Evolutionary conservation across 2,113 vertebrate species (phyloP).

Genomic region (Brienomyrus longianalis): DNA sequence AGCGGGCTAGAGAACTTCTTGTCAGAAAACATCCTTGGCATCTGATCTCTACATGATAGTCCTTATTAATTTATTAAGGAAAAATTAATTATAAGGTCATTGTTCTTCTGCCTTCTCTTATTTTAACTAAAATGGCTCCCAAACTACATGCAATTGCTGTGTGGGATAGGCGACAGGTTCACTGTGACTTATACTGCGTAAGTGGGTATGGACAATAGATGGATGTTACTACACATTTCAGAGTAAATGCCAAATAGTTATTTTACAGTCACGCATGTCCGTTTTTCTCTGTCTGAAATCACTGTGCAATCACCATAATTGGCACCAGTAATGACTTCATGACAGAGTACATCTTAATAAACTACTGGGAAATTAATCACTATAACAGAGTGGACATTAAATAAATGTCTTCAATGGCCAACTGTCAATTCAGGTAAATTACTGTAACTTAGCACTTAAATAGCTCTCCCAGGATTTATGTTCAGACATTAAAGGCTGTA

Average conservation of each 20-base stretch:
- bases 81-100: not conserved
- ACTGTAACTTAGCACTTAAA: not conserved
- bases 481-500: not conserved
- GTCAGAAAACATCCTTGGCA: not conserved
- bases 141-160: not conserved
- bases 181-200: not conserved
- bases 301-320: not conserved
- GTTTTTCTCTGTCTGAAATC: not conserved
- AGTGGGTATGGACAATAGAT: not conserved
- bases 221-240: not conserved
- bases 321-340: not conserved
- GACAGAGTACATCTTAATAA: not conserved
- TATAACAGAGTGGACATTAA: not conserved
- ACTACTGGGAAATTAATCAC: not conserved
- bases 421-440: not conserved
- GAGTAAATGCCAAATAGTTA: not conserved
- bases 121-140: not conserved
- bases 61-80: not conserved
- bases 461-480: not conserved
- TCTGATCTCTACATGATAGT: not conserved
- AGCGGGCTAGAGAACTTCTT: too few species aligned
- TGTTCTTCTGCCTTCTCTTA: not conserved
- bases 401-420: not conserved
- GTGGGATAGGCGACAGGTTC: not conserved
- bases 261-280: not conserved